Base-by-base conservation (phyloP, 23 tunicate genomes). In the Aplidium turbinatum region DNA sequence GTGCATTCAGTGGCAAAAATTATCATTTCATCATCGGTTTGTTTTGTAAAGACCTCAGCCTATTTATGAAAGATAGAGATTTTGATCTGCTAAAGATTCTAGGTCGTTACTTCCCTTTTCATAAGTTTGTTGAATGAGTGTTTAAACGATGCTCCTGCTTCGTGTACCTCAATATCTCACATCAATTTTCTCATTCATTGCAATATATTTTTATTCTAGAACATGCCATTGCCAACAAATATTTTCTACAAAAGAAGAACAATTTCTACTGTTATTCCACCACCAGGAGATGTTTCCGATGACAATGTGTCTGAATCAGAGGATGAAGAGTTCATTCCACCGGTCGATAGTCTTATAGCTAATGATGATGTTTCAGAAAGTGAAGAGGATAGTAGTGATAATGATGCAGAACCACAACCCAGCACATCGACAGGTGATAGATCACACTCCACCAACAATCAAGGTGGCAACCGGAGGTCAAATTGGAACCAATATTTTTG, bases 351-450 rank as follows among this genome's bases (percentile, higher is more conserved):
- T 7, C n/a, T 60, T 9, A 35, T 60, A 4, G 11, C 35, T 30
- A 30, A 60, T 20, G 31, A 30, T 60, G 36, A 60, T 60, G 29
- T 30, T 60, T 60, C 68, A 60, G 36, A 60, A 60, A 29, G 68
- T 60, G 68, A 20, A 30, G 68, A 29, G 31, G n/a, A 30, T 13
- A 30, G 6, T 5, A 60, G 36, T 38, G 36, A 60, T 9, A 30
- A 26, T 26, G 35, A 60, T 30, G 35, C 36, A 30, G 36, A 60
- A 26, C 68, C 68, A 60, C 36, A 60, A 20, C 68, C 36, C 36
- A 30, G 68, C 36, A 60, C 68, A 60, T 60, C 68, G n/a, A 60
- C 68, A 60, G 68, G 68, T 4, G 36, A 20, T 60, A n/a, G n/a
- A n/a, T n/a, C n/a, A n/a, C n/a, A n/a, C n/a, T 29, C 68, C 31